A percentile compares a stretch with the other conserved stretches of the same genome.
Evolutionary conservation across 1,140 invertebrate species (phyloP).

Genomic region (Zaprionus kolodkinae): DNA sequence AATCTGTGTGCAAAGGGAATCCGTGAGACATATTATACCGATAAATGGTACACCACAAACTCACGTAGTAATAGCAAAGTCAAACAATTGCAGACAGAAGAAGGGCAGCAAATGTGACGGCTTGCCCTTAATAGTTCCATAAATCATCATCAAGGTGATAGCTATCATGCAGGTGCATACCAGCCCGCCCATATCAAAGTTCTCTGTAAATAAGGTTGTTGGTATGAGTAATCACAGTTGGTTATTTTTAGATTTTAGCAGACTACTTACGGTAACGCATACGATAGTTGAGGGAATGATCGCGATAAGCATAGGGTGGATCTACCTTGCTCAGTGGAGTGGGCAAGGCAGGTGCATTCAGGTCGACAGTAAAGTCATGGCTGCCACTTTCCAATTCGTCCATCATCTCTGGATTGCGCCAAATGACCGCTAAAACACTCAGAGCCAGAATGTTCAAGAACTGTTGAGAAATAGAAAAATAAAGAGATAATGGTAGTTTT

Average conservation of each 20-base stretch:
- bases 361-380: slow-evolving; percentile 83
- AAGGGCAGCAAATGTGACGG: slow-evolving; percentile 93
- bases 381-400: slow-evolving; percentile 85
- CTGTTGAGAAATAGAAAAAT: slow-evolving; percentile 84
- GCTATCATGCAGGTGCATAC: slow-evolving; percentile 91
- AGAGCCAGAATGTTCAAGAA: slow-evolving; percentile 89
- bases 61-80: slow-evolving; percentile 94
- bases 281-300: slow-evolving; percentile 87
- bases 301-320: slow-evolving; percentile 86
- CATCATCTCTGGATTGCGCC: slow-evolving; percentile 88
- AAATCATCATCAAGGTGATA: slow-evolving; percentile 92
- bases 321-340: slow-evolving; percentile 89
- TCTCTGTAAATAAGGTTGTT: slow-evolving; percentile 86
- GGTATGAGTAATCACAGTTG: slow-evolving; percentile 11
- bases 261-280: slow-evolving; percentile 84
- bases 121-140: slow-evolving; percentile 91
- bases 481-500: neutral
- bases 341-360: slow-evolving; percentile 86
- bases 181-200: slow-evolving; percentile 91
- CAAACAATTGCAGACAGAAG: slow-evolving; percentile 94
- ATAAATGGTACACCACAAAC: slow-evolving; percentile 50
- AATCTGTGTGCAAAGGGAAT: slow-evolving; percentile 85
- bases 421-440: slow-evolving; percentile 89
- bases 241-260: neutral
- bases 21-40: neutral